Evolutionary conservation across 2,797 vertebrate genomes (phyloP).

Genomic region (Crypturellus tataupa): DNA sequence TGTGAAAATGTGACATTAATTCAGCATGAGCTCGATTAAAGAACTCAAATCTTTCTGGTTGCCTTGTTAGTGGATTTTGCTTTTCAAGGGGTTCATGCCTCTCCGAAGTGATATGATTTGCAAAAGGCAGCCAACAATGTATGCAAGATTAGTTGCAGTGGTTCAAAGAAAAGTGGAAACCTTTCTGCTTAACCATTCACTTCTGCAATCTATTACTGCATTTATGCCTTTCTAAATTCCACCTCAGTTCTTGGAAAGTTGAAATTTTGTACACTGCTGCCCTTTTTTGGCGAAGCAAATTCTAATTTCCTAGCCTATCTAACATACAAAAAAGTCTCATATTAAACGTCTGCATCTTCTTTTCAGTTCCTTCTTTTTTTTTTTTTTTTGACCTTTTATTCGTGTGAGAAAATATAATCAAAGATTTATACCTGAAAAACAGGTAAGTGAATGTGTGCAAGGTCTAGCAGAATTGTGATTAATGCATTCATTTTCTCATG

Average conservation of each 20-base stretch:
- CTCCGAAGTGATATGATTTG: neutral
- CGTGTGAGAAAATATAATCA: neutral
- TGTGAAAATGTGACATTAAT: conserved; percentile 56
- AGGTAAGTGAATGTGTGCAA: neutral
- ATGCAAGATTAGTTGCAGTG: neutral
- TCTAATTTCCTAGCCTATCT: neutral
- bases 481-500: neutral
- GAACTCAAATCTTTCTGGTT: conserved; percentile 12
- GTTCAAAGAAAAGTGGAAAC: conserved; percentile 36
- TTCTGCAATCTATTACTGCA: neutral
- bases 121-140: neutral
- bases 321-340: neutral
- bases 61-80: conserved; percentile 10
- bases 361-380: neutral
- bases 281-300: neutral
- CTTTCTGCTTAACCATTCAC: neutral
- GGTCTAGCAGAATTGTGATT: neutral
- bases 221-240: neutral
- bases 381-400: conserved; percentile 14
- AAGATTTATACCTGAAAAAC: conserved; percentile 15
- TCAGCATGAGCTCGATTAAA: conserved; percentile 25
- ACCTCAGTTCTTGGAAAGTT: neutral
- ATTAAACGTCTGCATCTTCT: neutral
- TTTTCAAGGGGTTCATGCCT: conserved; percentile 29
- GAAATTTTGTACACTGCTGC: neutral